A percentile compares a stretch with the other conserved stretches of the same genome.
phyloP scores from a whole-genome alignment of 2,113 vertebrate species.

The Colius striatus region DNA sequence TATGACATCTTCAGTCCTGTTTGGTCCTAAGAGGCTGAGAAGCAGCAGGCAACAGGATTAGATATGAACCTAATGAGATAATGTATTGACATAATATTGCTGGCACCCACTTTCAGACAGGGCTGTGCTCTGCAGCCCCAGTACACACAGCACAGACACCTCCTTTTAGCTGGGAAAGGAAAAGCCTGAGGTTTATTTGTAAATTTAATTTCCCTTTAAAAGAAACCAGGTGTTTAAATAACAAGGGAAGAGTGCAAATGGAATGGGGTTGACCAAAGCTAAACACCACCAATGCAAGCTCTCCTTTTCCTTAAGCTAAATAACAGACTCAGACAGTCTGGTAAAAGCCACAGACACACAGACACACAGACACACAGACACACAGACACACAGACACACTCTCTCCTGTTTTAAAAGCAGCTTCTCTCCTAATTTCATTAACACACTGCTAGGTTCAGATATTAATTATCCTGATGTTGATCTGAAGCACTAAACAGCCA shows the following conservation, averaged over 20 bases:
- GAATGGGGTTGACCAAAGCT: neutral
- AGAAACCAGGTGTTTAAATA: slow-evolving; percentile 29
- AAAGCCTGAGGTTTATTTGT: slow-evolving; percentile 12
- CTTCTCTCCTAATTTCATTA: neutral
- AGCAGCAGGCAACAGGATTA: neutral
- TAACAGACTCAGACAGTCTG: neutral
- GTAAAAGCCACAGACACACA: neutral
- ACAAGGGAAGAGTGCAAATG: neutral
- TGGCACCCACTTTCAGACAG: neutral
- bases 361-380: too few species aligned
- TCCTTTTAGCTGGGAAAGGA: neutral
- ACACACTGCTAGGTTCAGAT: neutral
- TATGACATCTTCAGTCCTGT: neutral
- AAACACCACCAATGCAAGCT: neutral
- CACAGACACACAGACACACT: too few species aligned
- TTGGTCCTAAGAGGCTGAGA: neutral
- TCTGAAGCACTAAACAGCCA: neutral
- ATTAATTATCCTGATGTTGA: neutral
- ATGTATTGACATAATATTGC: slow-evolving; percentile 50
- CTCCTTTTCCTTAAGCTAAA: neutral
- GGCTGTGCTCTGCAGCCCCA: neutral
- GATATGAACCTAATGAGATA: slow-evolving; percentile 54
- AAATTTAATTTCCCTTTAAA: slow-evolving; percentile 38
- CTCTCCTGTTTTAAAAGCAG: neutral
- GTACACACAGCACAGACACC: neutral